Percentiles rank a stretch among this genome's conserved stretches.
phyloP scores from a whole-genome alignment of 2,888 invertebrate species.

The Lucinisca nassula region DNA sequence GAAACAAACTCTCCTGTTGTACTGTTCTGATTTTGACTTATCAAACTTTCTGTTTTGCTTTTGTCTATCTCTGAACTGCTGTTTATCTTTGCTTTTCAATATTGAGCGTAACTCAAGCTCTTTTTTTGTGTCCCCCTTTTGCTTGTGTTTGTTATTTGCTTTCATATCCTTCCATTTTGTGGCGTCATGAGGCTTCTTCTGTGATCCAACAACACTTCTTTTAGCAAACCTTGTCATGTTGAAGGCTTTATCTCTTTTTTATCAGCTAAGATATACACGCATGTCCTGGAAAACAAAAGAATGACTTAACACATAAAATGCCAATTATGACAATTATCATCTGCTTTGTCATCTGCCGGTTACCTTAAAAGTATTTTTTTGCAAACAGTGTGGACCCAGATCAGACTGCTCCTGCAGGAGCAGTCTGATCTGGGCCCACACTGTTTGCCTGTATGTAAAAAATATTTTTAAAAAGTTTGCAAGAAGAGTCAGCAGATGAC shows the following conservation, averaged over 20 bases:
- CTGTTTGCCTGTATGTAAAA: too few relatives aligned
- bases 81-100: constrained; percentile 29
- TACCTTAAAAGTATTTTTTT: too few relatives aligned
- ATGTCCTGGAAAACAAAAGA: too few relatives aligned
- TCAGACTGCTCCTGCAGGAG: too few relatives aligned
- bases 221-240: constrained; percentile 81
- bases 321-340: too few relatives aligned
- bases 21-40: neutral
- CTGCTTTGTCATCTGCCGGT: too few relatives aligned
- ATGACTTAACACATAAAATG: too few relatives aligned
- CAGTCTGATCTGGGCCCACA: too few relatives aligned
- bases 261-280: too few relatives aligned
- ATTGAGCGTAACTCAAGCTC: neutral
- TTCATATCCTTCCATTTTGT: constrained; percentile 76
- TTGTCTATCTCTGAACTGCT: neutral
- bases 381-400: too few relatives aligned
- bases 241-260: neutral
- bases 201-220: constrained; percentile 62
- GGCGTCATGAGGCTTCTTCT: constrained; percentile 73
- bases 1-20: constrained; percentile 91
- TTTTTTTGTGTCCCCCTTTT: constrained; percentile 15
- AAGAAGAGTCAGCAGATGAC: too few relatives aligned
- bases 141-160: constrained; percentile 9
- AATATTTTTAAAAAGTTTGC: too few relatives aligned
- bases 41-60: constrained; percentile 1